Evolutionary conservation across 2,113 vertebrate species (phyloP).

Genomic region (Barnardius zonarius): DNA sequence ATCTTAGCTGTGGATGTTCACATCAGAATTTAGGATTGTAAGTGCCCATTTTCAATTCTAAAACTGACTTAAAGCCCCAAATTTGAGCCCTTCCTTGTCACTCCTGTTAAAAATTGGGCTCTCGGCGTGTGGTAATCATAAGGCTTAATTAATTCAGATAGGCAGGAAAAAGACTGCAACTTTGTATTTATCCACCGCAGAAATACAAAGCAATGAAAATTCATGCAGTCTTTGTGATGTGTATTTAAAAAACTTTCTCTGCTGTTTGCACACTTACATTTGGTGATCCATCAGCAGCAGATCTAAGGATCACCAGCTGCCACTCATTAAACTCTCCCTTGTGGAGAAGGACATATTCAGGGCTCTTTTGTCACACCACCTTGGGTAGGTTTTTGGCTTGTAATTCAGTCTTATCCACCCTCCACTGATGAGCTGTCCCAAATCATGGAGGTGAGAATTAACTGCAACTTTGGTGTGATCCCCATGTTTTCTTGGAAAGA

Average conservation of each 20-base stretch:
- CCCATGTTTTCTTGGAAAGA: neutral
- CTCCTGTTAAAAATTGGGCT: neutral
- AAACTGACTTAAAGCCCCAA: neutral
- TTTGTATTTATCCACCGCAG: neutral
- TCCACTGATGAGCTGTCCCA: neutral
- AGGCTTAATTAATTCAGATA: constrained; percentile 24
- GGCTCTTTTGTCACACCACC: neutral
- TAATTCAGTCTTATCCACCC: neutral
- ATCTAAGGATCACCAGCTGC: neutral
- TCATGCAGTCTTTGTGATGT: neutral
- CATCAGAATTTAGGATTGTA: neutral
- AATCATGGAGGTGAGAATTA: neutral
- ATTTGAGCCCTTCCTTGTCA: neutral
- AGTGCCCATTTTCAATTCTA: neutral
- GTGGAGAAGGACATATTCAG: neutral
- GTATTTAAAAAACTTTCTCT: neutral
- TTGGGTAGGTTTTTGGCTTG: neutral
- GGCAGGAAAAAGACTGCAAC: neutral
- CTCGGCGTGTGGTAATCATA: neutral
- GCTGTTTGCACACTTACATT: neutral
- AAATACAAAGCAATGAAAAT: neutral
- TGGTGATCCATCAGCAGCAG: neutral
- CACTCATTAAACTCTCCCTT: neutral
- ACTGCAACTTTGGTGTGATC: neutral
- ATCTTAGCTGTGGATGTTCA: neutral